Percentiles rank a stretch among this genome's conserved stretches.
These are phyloP conservation scores for Okapia johnstoni DNA, from an alignment of 2,113 vertebrate genomes.

Conservation along the genomic window DNA sequence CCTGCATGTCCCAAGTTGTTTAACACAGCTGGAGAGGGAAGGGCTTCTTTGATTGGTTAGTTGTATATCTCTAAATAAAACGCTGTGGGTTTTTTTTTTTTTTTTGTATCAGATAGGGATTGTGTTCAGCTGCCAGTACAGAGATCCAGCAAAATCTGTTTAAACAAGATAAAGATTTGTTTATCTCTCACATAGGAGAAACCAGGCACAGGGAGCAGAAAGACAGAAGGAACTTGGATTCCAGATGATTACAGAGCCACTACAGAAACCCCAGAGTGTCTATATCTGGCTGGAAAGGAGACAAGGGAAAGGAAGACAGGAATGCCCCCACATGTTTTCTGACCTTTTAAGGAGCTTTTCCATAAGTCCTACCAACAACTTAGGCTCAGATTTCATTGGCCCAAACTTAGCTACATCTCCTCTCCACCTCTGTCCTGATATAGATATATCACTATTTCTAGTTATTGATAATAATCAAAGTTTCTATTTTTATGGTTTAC, in stretches of 20 bases:
- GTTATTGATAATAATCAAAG: neutral
- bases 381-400: neutral
- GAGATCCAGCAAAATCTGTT: constrained; percentile 19
- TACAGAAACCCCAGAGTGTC: neutral
- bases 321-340: neutral
- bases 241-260: neutral
- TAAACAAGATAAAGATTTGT: constrained; percentile 54
- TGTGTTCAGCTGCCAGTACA: neutral
- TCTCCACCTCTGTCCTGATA: neutral
- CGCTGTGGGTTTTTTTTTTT: neutral
- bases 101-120: neutral
- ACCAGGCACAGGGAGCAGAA: constrained; percentile 16
- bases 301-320: neutral
- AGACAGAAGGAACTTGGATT: constrained; percentile 2
- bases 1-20: too few species aligned
- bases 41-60: neutral
- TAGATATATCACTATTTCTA: neutral
- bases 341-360: constrained; percentile 3
- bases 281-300: neutral
- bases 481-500: neutral
- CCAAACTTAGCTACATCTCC: neutral
- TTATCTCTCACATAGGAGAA: constrained; percentile 45
- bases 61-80: neutral
- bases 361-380: neutral
- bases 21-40: neutral